Conservation (phyloP, 2,113 vertebrate genomes). For the Dipodomys stephensi region DNA sequence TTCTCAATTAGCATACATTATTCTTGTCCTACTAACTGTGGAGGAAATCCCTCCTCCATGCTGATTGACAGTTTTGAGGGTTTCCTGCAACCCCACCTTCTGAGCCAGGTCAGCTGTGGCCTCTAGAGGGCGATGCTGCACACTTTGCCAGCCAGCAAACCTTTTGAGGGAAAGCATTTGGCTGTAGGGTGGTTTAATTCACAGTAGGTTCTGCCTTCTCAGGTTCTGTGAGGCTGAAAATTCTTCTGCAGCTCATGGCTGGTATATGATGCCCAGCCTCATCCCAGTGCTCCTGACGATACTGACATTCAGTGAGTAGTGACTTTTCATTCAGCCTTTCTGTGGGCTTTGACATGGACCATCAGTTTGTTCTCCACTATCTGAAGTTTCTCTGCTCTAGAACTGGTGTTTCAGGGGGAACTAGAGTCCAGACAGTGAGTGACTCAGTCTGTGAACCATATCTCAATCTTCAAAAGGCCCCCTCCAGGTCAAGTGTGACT, state of each 20-base stretch:
- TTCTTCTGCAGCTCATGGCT: neutral
- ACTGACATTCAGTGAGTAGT: neutral
- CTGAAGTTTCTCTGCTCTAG: neutral
- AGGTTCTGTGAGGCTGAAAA: neutral
- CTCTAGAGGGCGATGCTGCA: no score
- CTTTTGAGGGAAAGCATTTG: no score
- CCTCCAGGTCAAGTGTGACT: conserved; percentile 50
- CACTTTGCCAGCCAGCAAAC: no score
- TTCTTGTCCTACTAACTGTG: no score
- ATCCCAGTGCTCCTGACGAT: neutral
- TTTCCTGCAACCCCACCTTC: no score
- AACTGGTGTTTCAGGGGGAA: conserved; percentile 35
- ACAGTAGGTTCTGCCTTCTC: neutral
- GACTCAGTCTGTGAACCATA: neutral
- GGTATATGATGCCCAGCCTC: neutral
- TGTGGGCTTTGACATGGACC: neutral
- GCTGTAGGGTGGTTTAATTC: no score
- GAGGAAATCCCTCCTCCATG: no score
- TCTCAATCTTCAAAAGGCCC: neutral
- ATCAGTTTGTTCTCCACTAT: neutral
- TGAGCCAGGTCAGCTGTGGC: no score
- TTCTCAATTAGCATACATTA: no score
- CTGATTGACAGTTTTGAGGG: no score
- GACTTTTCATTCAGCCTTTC: neutral
- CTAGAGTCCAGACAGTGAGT: conserved; percentile 25